Conservation (phyloP, 1,140 invertebrate species). For the Varroa destructor region DNA sequence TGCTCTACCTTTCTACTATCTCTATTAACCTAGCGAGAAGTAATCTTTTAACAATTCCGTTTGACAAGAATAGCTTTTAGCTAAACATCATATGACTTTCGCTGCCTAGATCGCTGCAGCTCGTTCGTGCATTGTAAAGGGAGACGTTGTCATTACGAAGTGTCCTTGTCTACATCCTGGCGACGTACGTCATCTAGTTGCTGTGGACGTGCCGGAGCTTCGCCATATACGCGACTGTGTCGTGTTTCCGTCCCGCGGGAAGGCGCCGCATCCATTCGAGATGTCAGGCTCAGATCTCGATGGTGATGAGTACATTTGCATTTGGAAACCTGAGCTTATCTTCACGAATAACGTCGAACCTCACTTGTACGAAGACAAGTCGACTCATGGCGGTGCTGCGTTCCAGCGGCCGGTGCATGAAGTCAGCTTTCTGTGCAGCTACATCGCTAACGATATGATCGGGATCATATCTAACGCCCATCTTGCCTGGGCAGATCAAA, state of each 20-base stretch:
- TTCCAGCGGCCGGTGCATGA: constrained; percentile 35
- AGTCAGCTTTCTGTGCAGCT: constrained; percentile 37
- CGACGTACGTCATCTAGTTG: constrained; percentile 40
- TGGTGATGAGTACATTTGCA: constrained; percentile 41
- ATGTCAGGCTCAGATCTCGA: constrained; percentile 42
- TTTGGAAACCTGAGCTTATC: constrained; percentile 38
- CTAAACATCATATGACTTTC: too few relatives aligned
- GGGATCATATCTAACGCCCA: constrained; percentile 37
- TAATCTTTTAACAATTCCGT: too few relatives aligned
- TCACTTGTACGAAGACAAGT: constrained; percentile 32
- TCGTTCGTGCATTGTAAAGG: constrained; percentile 28
- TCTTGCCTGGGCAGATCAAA: constrained; percentile 36
- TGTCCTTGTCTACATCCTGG: constrained; percentile 42
- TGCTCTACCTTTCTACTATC: neutral
- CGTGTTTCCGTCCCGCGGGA: constrained; percentile 41
- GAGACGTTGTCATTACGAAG: constrained; percentile 38
- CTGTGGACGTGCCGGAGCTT: constrained; percentile 38
- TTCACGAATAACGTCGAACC: constrained; percentile 31
- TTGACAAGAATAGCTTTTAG: too few relatives aligned
- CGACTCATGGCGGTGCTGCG: constrained; percentile 39
- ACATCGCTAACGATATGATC: constrained; percentile 37
- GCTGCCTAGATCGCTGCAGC: neutral
- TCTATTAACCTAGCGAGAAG: neutral
- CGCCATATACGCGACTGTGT: constrained; percentile 41
- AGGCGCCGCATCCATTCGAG: constrained; percentile 42